Evolutionary conservation across 2,888 invertebrate species (phyloP), one percentile per base, ranked within the genome.

Genomic region (Morpho helenor): DNA sequence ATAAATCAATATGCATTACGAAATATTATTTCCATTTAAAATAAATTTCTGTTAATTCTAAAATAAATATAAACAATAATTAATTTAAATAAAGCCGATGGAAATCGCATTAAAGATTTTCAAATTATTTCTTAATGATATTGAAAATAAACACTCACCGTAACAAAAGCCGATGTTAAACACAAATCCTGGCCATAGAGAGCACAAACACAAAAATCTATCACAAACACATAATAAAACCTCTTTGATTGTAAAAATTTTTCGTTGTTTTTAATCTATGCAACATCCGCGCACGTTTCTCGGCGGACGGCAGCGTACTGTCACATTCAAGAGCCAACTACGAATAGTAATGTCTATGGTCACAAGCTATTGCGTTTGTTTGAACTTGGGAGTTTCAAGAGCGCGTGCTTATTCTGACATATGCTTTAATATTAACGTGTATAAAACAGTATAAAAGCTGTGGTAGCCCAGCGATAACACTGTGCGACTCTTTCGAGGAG

Each of bases 341-440:
- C 31, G 31, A 31, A 31, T 31, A 31, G 31, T 31, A 31, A 31
- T 31, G 31, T 31, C 31, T 31, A 5, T 31, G 31, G 31, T 31
- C 31, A 31, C 31, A 31, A 31, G 3, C 31, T 31, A 31, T 31
- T 56, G 53, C 49, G 50, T 54, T 62, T 60, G 60, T 65, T 58
- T 72, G 73, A 72, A 72, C 73, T 71, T 72, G 70, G 66, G 52
- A 61, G 41, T 63, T 64, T 70, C 72, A 72, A 72, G 72, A 68
- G 64, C 72, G 71, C 65, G 60, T 60, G 22, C 50, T 52, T 69
- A 71, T 67, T 70, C 67, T 57, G 49, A 47, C 31, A 7, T 31
- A 41, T n/a, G 22, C 4, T 23, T 2, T 23, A 2, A 23, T 23
- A 23, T 23, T 23, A n/a, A n/a, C n/a, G n/a, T n/a, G n/a, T n/a